phyloP scores from a whole-genome alignment of 2,113 vertebrate species.

The Excalfactoria chinensis region DNA sequence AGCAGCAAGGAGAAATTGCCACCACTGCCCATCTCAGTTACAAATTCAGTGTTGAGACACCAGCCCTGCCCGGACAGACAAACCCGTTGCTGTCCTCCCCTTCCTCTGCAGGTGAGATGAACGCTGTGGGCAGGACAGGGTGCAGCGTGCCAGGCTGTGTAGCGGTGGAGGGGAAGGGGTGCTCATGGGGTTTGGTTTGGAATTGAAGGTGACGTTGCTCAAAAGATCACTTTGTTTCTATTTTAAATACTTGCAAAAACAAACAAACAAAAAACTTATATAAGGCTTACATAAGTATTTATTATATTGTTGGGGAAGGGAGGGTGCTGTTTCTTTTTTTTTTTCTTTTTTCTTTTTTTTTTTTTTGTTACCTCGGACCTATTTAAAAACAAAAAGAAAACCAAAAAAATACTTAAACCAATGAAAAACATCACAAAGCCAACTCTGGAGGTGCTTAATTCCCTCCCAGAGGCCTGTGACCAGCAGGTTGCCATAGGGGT shows the following conservation, averaged over 20 bases:
- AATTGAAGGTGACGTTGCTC: constrained; percentile 39
- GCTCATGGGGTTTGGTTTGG: constrained; percentile 12
- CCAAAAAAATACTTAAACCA: neutral
- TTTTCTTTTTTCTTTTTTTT: constrained; percentile 64
- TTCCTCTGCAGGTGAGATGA: neutral
- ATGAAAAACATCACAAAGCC: constrained; percentile 6
- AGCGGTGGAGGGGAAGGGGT: neutral
- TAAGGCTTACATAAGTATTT: constrained; percentile 60
- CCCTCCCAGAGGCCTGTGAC: constrained; percentile 58
- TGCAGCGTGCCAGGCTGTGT: neutral
- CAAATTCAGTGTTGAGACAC: neutral
- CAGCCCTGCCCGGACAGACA: neutral
- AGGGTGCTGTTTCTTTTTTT: neutral
- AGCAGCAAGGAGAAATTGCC: constrained; percentile 12
- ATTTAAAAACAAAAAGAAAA: neutral
- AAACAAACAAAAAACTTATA: neutral
- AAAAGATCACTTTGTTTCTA: constrained; percentile 39
- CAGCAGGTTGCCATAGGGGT: constrained; percentile 66
- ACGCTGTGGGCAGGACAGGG: neutral
- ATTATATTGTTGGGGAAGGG: constrained; percentile 59
- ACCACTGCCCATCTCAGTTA: constrained; percentile 22
- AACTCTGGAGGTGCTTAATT: constrained; percentile 52
- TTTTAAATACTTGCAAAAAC: constrained; percentile 52
- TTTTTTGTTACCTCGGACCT: constrained; percentile 79
- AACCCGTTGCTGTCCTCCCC: neutral